A percentile compares a stretch with the other conserved stretches of the same genome.
Evolutionary conservation across 2,888 invertebrate genomes (phyloP).

Genomic region (Eristalis pertinax): DNA sequence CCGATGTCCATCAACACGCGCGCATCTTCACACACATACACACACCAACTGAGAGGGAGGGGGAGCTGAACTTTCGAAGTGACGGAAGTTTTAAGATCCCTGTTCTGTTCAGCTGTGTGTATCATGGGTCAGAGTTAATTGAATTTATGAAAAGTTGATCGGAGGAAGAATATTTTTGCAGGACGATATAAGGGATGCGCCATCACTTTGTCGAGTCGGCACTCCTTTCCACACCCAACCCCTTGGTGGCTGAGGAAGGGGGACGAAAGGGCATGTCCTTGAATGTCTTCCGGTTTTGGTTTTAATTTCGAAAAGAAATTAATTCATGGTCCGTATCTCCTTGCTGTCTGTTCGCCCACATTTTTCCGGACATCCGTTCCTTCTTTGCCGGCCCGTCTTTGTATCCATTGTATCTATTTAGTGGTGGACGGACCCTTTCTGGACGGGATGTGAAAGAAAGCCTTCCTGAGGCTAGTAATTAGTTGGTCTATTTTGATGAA

Average conservation of each 20-base stretch:
- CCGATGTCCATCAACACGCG: neutral
- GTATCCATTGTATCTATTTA: slow-evolving; percentile 1
- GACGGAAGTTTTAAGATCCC: slow-evolving; percentile 49
- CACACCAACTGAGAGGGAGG: neutral
- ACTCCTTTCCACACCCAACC: neutral
- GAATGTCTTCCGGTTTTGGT: slow-evolving; percentile 21
- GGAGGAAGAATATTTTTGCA: slow-evolving; percentile 33
- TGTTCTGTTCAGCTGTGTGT: slow-evolving; percentile 34
- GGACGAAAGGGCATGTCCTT: neutral
- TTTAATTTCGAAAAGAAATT: slow-evolving; percentile 49
- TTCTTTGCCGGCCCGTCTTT: neutral
- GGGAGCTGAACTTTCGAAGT: slow-evolving; percentile 15
- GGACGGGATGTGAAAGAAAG: neutral
- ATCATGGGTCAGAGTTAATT: slow-evolving; percentile 64
- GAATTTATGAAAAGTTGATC: slow-evolving; percentile 68
- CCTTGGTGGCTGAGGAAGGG: neutral
- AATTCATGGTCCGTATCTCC: slow-evolving; percentile 30
- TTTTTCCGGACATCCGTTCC: neutral
- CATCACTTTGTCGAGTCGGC: neutral
- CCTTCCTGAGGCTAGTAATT: slow-evolving; percentile 17
- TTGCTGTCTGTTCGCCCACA: neutral
- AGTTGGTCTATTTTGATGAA: slow-evolving; percentile 49
- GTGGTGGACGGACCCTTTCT: neutral
- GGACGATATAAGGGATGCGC: neutral
- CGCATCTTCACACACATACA: neutral